Percentiles rank a stretch among this genome's conserved stretches.
Evolutionary conservation across 2,888 invertebrate species (phyloP).

Genomic region (Caenorhabditis sp.): DNA sequence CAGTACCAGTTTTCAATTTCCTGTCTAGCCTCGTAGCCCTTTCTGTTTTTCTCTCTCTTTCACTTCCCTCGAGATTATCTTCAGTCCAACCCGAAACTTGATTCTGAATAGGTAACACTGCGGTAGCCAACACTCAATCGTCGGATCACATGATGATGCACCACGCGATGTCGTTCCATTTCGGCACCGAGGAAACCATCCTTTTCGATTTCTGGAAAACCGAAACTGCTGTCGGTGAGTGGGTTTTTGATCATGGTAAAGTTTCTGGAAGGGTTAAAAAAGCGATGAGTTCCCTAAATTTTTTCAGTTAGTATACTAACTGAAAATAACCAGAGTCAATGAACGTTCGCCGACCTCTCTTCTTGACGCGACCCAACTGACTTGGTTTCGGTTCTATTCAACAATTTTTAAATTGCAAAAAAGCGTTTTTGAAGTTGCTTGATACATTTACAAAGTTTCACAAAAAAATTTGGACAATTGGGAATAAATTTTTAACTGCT

Average conservation of each 20-base stretch:
- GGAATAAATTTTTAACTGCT: too few relatives aligned
- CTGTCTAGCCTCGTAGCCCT: background rate
- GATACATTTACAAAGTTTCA: too few relatives aligned
- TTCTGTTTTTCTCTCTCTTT: conserved; percentile 3
- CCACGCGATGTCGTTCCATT: conserved; percentile 76
- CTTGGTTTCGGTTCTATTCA: too few relatives aligned
- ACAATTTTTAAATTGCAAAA: too few relatives aligned
- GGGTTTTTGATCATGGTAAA: background rate
- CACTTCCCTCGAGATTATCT: background rate
- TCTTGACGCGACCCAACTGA: too few relatives aligned
- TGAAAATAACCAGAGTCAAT: too few relatives aligned
- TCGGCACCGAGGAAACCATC: conserved; percentile 75
- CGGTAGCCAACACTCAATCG: conserved; percentile 39
- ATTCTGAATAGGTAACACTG: conserved; percentile 49
- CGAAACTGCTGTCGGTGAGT: conserved; percentile 71
- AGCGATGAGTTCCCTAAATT: too few relatives aligned
- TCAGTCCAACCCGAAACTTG: background rate
- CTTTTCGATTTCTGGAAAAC: conserved; percentile 81
- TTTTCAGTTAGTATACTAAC: too few relatives aligned
- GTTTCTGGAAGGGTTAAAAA: too few relatives aligned
- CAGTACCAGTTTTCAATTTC: background rate
- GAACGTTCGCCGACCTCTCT: too few relatives aligned
- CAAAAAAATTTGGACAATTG: too few relatives aligned
- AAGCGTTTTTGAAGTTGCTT: too few relatives aligned
- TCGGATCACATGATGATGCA: conserved; percentile 64